Evolutionary conservation across 2,113 vertebrate species (phyloP).

Genomic region (Leptocoma aspasia): DNA sequence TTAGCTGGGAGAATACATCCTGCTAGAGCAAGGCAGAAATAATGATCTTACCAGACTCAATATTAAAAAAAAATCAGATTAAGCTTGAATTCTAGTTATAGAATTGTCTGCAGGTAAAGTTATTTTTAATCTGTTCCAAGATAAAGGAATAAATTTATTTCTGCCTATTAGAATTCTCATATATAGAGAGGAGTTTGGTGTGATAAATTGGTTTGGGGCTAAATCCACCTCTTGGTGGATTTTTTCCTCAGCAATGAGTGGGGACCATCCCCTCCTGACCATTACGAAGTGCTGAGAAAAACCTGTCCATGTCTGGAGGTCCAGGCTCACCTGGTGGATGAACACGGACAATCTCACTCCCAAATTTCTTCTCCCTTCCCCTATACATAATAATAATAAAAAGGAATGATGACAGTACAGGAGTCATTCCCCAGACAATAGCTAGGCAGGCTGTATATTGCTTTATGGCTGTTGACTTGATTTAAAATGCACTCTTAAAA

Average conservation of each 20-base stretch:
- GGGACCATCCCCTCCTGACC: neutral
- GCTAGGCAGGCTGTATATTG: slow-evolving; percentile 30
- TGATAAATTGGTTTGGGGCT: neutral
- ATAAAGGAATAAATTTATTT: neutral
- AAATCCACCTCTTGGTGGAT: neutral
- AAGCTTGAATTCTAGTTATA: neutral
- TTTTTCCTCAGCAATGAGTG: neutral
- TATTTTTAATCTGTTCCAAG: neutral
- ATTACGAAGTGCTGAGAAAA: neutral
- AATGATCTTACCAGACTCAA: neutral
- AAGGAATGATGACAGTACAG: neutral
- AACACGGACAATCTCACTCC: neutral
- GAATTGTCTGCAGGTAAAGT: neutral
- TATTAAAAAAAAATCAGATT: neutral
- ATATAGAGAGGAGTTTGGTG: neutral
- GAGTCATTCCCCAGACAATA: neutral
- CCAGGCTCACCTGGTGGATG: neutral
- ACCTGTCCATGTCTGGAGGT: accelerated
- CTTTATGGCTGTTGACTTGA: slow-evolving; percentile 64
- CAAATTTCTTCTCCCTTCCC: neutral
- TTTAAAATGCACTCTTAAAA: slow-evolving; percentile 69
- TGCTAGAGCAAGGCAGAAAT: neutral
- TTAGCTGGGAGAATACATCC: neutral
- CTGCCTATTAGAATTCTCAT: neutral
- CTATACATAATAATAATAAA: neutral